phyloP scores from a whole-genome alignment of 2,797 vertebrate genomes.

The Phataginus tetradactyla region DNA sequence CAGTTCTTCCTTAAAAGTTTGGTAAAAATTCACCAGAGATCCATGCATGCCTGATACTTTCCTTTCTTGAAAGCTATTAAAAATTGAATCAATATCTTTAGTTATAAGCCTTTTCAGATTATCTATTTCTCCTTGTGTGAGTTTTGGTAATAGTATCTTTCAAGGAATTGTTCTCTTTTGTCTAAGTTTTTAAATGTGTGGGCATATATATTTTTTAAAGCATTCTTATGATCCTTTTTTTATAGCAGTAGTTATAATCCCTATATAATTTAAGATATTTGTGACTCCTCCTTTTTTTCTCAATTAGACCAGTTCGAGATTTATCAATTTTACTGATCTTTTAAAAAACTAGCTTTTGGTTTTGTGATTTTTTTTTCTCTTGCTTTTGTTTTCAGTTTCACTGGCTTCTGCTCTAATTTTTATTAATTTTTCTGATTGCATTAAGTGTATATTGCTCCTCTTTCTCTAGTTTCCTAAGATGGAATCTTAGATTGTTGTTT shows the following conservation, averaged over 20 bases:
- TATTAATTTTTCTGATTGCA: neutral
- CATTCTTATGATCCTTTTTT: neutral
- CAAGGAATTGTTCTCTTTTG: neutral
- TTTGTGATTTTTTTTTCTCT: neutral
- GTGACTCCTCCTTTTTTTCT: neutral
- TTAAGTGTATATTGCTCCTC: neutral
- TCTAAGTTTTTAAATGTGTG: neutral
- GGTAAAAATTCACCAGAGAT: neutral
- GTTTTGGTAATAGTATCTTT: neutral
- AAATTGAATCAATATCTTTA: neutral
- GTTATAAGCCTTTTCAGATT: neutral
- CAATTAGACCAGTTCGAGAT: neutral
- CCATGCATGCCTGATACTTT: neutral
- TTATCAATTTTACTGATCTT: neutral
- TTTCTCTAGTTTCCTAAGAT: neutral
- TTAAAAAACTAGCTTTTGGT: neutral
- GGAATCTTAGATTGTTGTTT: neutral
- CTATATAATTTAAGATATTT: neutral
- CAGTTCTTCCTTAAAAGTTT: neutral
- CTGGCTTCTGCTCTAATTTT: neutral
- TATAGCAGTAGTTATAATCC: neutral
- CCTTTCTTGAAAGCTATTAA: neutral
- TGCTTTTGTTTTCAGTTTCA: neutral
- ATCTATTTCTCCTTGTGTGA: neutral
- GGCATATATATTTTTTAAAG: neutral